phyloP scores from a whole-genome alignment of 2,888 invertebrate genomes.

The Malachius bipustulatus region DNA sequence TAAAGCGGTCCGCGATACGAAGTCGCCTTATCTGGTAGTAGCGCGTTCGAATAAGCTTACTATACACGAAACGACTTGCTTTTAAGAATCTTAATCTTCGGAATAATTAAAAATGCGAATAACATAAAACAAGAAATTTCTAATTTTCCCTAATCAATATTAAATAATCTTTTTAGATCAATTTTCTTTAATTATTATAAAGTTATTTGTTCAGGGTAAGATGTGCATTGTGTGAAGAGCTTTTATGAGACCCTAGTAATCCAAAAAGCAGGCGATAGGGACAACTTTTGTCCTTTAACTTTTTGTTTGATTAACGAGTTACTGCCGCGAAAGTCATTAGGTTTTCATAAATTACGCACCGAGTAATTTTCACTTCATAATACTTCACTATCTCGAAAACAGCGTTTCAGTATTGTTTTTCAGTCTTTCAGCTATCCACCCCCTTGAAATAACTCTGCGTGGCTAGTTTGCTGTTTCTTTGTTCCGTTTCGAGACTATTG shows the following conservation, averaged over 20 bases:
- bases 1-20: no score
- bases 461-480: conserved; percentile 3
- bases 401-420: background rate
- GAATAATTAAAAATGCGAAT: no score
- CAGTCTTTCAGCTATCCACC: background rate
- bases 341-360: conserved; percentile 31
- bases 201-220: no score
- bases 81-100: no score
- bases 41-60: no score
- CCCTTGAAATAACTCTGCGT: background rate
- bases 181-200: no score
- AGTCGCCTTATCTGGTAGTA: no score
- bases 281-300: conserved; percentile 26
- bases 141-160: no score
- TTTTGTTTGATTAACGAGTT: conserved; percentile 32
- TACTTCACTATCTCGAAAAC: conserved; percentile 17
- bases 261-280: conserved; percentile 23
- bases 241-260: conserved; percentile 25
- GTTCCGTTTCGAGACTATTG: conserved; percentile 1
- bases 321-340: conserved; percentile 29
- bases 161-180: no score
- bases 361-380: conserved; percentile 27
- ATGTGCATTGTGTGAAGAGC: no score
- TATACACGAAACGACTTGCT: no score
- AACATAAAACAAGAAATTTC: no score